These are phyloP conservation scores for Hypomecis punctinalis DNA, from an alignment of 2,888 invertebrate genomes.

Conservation along the genomic window DNA sequence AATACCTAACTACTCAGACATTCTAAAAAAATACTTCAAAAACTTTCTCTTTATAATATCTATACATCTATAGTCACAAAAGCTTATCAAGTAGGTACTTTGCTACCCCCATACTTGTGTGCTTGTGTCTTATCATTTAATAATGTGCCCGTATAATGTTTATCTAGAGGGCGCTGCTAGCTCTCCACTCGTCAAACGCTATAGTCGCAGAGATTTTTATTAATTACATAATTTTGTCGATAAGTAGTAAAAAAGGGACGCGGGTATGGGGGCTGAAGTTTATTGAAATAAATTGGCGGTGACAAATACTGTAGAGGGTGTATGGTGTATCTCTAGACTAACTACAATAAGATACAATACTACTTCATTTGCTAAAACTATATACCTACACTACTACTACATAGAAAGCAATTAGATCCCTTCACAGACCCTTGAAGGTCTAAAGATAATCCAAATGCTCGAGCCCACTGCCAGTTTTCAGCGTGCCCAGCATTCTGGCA, in stretches of 20 bases:
- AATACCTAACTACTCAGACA: too few relatives aligned
- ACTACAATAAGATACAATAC: too few relatives aligned
- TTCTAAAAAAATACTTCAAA: too few relatives aligned
- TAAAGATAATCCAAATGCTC: too few relatives aligned
- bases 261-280: slow-evolving; percentile 35
- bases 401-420: too few relatives aligned
- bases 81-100: slow-evolving; percentile 15
- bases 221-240: slow-evolving; percentile 49
- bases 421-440: too few relatives aligned
- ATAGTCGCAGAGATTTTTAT: slow-evolving; percentile 52
- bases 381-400: too few relatives aligned
- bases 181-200: slow-evolving; percentile 16
- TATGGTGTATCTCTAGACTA: neutral
- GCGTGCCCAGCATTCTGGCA: too few relatives aligned
- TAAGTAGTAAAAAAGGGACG: slow-evolving; percentile 25
- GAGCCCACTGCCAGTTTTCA: too few relatives aligned
- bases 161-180: slow-evolving; percentile 47
- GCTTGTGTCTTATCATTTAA: slow-evolving; percentile 36
- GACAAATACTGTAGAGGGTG: slow-evolving; percentile 19
- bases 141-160: slow-evolving; percentile 51
- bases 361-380: too few relatives aligned
- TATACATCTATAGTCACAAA: too few relatives aligned
- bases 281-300: slow-evolving; percentile 34
- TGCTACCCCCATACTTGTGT: slow-evolving; percentile 47
- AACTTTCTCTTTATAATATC: too few relatives aligned